Evolutionary conservation across 2,113 vertebrate species (phyloP), one percentile per base, ranked within the genome.

Genomic region (Neolamprologus brichardi): DNA sequence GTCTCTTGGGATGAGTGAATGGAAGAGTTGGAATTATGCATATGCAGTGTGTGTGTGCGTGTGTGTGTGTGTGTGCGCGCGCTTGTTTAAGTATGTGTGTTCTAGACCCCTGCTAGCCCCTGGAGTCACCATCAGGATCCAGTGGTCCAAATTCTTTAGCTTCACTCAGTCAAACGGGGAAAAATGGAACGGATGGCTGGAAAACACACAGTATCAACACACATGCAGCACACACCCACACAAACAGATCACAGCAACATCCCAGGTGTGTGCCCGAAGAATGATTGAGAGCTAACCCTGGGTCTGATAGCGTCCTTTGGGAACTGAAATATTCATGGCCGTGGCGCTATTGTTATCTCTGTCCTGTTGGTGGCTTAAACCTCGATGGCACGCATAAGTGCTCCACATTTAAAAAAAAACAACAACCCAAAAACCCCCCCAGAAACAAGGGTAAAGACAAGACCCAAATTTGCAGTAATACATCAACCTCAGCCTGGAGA

Each of bases 251-350:
- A 51, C 6, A 37, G 51, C 2, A 83, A 46, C 49, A 37, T 92
- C 92, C 86, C 88, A 92, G 83, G 89, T 91, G 87, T 90, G 80
- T 78, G 90, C 79, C 84, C 44, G 54, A 78, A 86, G 90, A 85
- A 91, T 88, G 92, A 93, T 87, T 89, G 93, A 94, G 90, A 83
- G 87, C 87, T 85, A 85, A 84, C 88, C 81, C 85, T 77, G 83
- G 81, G 88, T 92, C 83, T 84, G 78, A 86, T 82, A 81, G 87
- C 7, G 11, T 75, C 91, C 84, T 70, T 17, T 53, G 52, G 91
- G 85, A 60, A 87, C 81, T 89, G 80, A 91, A 89, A 89, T 94
- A 94, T 94, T 95, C 88, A 86, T 93, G 87, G 81, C 34, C 30
- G 20, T 53, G 18, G 58, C 67, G 83, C 87, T 92, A 90, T 89